phyloP scores from a whole-genome alignment of 1,140 invertebrate species.

The Papilio glaucus region DNA sequence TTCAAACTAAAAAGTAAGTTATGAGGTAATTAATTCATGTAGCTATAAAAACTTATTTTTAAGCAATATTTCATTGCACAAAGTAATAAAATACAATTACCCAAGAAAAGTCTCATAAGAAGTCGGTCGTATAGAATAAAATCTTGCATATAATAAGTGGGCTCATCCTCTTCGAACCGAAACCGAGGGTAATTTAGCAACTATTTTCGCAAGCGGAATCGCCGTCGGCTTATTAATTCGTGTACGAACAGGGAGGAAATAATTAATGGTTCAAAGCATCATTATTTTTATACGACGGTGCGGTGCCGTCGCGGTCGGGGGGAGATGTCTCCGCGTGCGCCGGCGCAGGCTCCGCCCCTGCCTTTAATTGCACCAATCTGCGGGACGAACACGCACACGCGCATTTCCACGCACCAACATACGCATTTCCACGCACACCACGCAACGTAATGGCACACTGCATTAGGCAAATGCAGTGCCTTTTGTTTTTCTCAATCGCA shows the following conservation, averaged over 20 bases:
- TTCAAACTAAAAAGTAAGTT: not conserved
- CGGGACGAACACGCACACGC: conserved; percentile 64
- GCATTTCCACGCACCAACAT: conserved; percentile 41
- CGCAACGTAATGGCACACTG: conserved; percentile 41
- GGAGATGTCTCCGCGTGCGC: conserved; percentile 68
- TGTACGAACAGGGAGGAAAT: conserved; percentile 59
- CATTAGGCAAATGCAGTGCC: conserved; percentile 62
- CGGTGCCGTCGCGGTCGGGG: conserved; percentile 53
- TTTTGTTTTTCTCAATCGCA: conserved; percentile 53
- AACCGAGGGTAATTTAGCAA: conserved; percentile 58
- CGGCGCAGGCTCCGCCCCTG: conserved; percentile 69
- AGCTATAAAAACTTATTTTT: not conserved
- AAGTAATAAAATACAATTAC: conserved; percentile 25
- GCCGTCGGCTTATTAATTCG: conserved; percentile 44
- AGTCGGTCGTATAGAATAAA: conserved; percentile 29
- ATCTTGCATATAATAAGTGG: conserved; percentile 26
- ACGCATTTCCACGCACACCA: conserved; percentile 53
- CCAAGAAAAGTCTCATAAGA: not conserved
- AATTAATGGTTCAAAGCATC: conserved; percentile 70
- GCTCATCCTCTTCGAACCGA: conserved; percentile 38
- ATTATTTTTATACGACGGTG: conserved; percentile 61
- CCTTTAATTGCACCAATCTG: conserved; percentile 80
- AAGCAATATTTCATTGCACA: not conserved
- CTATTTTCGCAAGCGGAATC: conserved; percentile 54
- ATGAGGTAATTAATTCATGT: not conserved